Percentiles rank a stretch among this genome's conserved stretches.
These are phyloP conservation scores for Nansenia antarctica DNA, from an alignment of 2,113 vertebrate genomes.

Conservation along the genomic window DNA sequence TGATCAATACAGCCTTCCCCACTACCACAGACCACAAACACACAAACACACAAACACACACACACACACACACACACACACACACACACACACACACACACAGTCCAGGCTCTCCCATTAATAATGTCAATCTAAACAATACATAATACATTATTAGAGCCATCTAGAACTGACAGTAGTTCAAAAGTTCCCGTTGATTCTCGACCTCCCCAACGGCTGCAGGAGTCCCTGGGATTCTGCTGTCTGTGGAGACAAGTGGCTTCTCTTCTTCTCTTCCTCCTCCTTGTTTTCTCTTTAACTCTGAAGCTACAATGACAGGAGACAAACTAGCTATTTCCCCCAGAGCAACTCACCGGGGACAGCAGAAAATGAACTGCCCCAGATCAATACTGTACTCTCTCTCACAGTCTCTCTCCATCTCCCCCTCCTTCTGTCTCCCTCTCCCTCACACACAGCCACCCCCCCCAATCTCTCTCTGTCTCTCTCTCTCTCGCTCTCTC, in stretches of 20 bases:
- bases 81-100: constrained; percentile 21
- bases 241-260: constrained; percentile 6
- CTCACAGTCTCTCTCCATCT: constrained; percentile 25
- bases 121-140: no score
- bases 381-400: constrained; percentile 71
- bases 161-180: neutral
- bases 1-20: constrained; percentile 57
- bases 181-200: neutral
- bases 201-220: neutral
- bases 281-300: constrained; percentile 50
- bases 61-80: constrained; percentile 3
- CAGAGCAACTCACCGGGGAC: constrained; percentile 70
- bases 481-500: neutral
- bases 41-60: no score
- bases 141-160: neutral
- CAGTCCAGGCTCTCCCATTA: neutral
- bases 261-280: neutral
- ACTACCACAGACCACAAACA: constrained; percentile 29
- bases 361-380: constrained; percentile 73
- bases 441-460: constrained; percentile 14
- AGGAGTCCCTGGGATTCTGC: neutral
- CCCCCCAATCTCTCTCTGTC: neutral
- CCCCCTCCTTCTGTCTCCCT: constrained; percentile 1
- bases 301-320: constrained; percentile 70
- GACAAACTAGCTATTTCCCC: constrained; percentile 78